A percentile compares a stretch with the other conserved stretches of the same genome.
phyloP scores from a whole-genome alignment of 2,797 vertebrate species.

The Sebastes minor region DNA sequence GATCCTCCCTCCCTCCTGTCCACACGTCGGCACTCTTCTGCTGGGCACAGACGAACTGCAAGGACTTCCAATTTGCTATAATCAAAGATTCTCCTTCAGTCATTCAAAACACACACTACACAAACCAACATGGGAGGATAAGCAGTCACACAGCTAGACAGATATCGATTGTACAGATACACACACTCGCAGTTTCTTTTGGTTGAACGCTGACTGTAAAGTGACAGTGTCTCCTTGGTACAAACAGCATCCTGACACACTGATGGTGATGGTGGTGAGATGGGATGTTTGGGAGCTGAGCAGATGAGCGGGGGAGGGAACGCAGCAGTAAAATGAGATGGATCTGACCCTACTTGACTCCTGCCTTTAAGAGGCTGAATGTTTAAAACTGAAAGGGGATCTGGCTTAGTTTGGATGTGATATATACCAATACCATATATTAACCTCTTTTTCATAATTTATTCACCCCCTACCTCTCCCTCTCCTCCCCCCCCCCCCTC shows the following conservation, averaged over 20 bases:
- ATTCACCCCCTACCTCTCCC: slow-evolving; percentile 53
- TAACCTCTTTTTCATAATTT: slow-evolving; percentile 81
- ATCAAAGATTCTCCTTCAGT: not conserved
- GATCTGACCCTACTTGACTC: slow-evolving; percentile 80
- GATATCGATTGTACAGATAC: not conserved
- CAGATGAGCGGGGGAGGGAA: slow-evolving; percentile 49
- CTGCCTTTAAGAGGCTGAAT: slow-evolving; percentile 75
- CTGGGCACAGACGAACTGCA: slow-evolving; percentile 14
- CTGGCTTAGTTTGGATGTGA: slow-evolving; percentile 72
- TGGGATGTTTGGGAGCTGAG: slow-evolving; percentile 39
- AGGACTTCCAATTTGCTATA: not conserved
- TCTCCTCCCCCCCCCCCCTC: not conserved
- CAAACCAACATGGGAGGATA: not conserved
- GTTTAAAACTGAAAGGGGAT: slow-evolving; percentile 71
- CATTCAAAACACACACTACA: not conserved
- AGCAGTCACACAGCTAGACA: not conserved
- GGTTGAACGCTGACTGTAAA: not conserved
- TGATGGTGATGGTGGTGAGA: slow-evolving; percentile 13
- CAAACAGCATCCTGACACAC: not conserved
- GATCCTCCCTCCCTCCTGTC: slow-evolving; percentile 31
- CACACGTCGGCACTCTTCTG: slow-evolving; percentile 2
- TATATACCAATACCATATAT: slow-evolving; percentile 79
- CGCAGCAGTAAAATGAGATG: slow-evolving; percentile 77
- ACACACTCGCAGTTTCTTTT: not conserved
- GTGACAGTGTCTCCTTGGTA: not conserved